Percentiles rank a stretch among this genome's conserved stretches.
These are phyloP conservation scores for Selenia dentaria DNA, from an alignment of 2,888 invertebrate genomes.

Conservation along the genomic window DNA sequence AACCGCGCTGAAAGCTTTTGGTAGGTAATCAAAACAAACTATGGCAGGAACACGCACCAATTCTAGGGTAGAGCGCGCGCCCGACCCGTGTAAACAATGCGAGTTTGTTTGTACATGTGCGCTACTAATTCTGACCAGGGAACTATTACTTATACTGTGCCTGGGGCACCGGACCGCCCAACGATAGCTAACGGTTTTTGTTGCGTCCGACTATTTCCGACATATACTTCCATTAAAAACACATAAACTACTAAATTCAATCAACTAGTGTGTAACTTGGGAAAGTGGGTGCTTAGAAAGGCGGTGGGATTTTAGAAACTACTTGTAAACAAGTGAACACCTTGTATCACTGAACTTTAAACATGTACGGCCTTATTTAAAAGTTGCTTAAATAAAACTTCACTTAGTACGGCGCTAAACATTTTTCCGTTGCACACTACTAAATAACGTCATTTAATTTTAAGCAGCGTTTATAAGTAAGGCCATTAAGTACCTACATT, in stretches of 20 bases:
- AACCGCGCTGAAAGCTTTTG: constrained; percentile 5
- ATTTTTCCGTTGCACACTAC: no score
- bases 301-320: no score
- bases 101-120: constrained; percentile 80
- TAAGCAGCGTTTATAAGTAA: no score
- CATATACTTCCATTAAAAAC: constrained; percentile 49
- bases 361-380: no score
- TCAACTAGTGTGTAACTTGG: constrained; percentile 3
- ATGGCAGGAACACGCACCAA: constrained; percentile 30
- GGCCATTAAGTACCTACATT: no score
- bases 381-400: no score
- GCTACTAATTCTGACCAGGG: constrained; percentile 79
- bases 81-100: constrained; percentile 70
- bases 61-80: constrained; percentile 41
- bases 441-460: no score
- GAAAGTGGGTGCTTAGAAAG: no score
- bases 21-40: constrained; percentile 22
- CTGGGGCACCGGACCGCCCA: constrained; percentile 55
- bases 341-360: no score
- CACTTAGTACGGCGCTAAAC: no score
- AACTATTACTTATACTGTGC: no score
- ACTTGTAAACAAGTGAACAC: no score
- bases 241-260: constrained; percentile 2
- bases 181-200: constrained; percentile 80
- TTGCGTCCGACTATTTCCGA: constrained; percentile 63